Base-by-base conservation (phyloP, 2,113 vertebrate genomes). In the Chaenocephalus aceratus region DNA sequence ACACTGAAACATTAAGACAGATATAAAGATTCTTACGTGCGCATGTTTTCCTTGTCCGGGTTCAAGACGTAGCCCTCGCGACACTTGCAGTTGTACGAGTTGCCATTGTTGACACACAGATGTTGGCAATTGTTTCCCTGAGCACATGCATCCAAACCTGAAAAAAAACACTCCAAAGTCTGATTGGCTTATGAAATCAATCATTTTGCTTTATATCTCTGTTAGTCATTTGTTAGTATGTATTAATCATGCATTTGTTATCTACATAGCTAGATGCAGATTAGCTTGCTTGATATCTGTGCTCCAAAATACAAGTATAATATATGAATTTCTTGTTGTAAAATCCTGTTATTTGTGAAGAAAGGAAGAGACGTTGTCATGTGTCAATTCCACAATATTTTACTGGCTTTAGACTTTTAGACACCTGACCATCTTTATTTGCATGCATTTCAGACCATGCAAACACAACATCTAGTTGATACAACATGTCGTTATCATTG, bases 51-150 rank as follows among this genome's bases (percentile, higher is more conserved):
- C 87, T 88, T 71, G 81, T 97, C 96, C 46, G 87, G 70, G 63
- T 96, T 97, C 85, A 97, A 77, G 36, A 89, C 66, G 21, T 95
- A 97, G 10, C 95, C 96, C 11, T 86, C 77, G 0, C 64, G 91
- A 92, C 96, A 97, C 80, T 90, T 88, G 80, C 96, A 97, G 75
- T 73, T 72, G 44, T 95, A 94, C 0, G 89, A 96, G 15, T 86
- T 85, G 0, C 90, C 89, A 16, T 58, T 94, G 41, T 83, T 95
- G 81, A 96, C 93, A 82, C 95, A 97, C 72, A 95, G 79, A 13
- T 97, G 96, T 65, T 97, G 92, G 69, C 97, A 97, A 14, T 89
- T 90, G 3, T 95, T 96, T 91, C 92, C 93, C 36, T 86, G 84
- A 54, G 93, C 91, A 84, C 96, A 96, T 13, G 92, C 72, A 71